These are phyloP conservation scores for Drosophila bipectinata DNA, from an alignment of 1,140 invertebrate genomes.

Conservation along the genomic window DNA sequence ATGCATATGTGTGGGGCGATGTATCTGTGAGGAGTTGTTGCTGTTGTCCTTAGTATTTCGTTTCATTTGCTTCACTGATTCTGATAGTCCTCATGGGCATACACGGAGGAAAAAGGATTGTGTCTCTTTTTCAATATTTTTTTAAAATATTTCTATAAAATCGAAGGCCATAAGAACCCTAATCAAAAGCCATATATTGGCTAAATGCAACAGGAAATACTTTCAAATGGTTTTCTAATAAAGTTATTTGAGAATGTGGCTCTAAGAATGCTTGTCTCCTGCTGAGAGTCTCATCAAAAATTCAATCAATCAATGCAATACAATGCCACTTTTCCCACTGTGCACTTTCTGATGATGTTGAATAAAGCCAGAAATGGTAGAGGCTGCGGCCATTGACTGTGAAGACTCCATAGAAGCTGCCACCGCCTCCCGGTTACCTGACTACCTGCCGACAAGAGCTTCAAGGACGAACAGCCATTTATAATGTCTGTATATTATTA, in stretches of 20 bases:
- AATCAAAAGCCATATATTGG: too few species aligned
- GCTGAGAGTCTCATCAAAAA: too few species aligned
- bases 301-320: background rate
- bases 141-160: too few species aligned
- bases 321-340: slow-evolving; percentile 4
- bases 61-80: slow-evolving; percentile 22
- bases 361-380: background rate
- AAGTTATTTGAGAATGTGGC: background rate
- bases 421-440: slow-evolving; percentile 25
- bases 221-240: background rate
- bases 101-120: background rate
- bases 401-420: slow-evolving; percentile 7
- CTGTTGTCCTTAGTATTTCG: slow-evolving; percentile 11
- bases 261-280: background rate
- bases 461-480: slow-evolving; percentile 62
- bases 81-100: slow-evolving; percentile 12
- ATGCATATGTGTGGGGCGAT: slow-evolving; percentile 35
- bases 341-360: slow-evolving; percentile 28
- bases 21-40: slow-evolving; percentile 20
- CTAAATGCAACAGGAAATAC: background rate
- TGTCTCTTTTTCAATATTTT: too few species aligned
- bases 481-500: slow-evolving; percentile 71
- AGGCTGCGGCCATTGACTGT: slow-evolving; percentile 39
- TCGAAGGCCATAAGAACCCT: too few species aligned
- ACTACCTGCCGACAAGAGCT: slow-evolving; percentile 16